phyloP scores from a whole-genome alignment of 2,888 invertebrate species.

The Onchidella celtica region DNA sequence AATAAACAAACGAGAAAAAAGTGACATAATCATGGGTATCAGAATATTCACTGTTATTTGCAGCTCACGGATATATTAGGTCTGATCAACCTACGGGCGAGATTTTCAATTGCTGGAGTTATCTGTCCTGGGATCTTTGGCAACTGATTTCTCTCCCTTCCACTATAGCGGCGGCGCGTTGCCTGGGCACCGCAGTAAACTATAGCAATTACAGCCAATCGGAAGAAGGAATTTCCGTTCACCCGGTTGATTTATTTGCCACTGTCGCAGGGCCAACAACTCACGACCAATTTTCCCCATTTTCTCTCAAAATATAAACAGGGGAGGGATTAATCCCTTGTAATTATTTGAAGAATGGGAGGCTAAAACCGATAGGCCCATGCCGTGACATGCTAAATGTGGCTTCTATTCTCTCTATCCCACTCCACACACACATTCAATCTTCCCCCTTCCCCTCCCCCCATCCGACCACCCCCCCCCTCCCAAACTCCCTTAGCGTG shows the following conservation, averaged over 20 bases:
- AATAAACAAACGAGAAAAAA: too few relatives aligned
- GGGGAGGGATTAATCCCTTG: constrained; percentile 28
- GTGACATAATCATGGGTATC: too few relatives aligned
- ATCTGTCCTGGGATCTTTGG: background rate
- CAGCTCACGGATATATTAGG: too few relatives aligned
- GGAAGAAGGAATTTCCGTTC: constrained; percentile 39
- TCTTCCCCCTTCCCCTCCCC: too few relatives aligned
- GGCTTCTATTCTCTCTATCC: too few relatives aligned
- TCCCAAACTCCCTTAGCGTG: too few relatives aligned
- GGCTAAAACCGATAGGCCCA: constrained; percentile 19
- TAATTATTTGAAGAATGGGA: constrained; percentile 36
- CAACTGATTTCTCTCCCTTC: background rate
- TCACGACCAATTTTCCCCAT: constrained; percentile 38
- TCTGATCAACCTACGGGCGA: too few relatives aligned
- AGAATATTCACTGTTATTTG: too few relatives aligned
- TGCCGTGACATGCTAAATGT: constrained; percentile 37
- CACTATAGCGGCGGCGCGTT: background rate
- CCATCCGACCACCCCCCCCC: too few relatives aligned
- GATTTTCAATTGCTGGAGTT: too few relatives aligned
- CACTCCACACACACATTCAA: too few relatives aligned
- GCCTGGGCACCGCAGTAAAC: constrained; percentile 7
- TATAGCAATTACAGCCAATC: constrained; percentile 40
- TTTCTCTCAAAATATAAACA: constrained; percentile 36
- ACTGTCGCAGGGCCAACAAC: constrained; percentile 33
- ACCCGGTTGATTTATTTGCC: constrained; percentile 38